A percentile compares a stretch with the other conserved stretches of the same genome.
These are phyloP conservation scores for Mola mola DNA, from an alignment of 2,113 vertebrate genomes.

Conservation along the genomic window DNA sequence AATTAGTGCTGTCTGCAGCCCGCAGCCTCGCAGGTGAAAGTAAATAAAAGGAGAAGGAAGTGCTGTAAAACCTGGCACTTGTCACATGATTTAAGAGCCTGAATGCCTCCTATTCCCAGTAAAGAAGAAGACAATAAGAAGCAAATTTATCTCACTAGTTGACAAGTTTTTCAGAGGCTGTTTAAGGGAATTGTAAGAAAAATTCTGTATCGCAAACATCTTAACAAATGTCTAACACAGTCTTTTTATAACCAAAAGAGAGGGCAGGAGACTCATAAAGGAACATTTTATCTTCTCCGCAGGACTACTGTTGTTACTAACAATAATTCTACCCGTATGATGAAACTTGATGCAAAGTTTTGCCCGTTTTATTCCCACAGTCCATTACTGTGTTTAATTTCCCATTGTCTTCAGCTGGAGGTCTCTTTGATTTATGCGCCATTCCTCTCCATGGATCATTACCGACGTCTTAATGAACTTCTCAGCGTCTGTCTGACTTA, in stretches of 20 bases:
- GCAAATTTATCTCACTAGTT: background rate
- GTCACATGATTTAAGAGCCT: too few relatives aligned
- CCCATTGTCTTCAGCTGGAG: slow-evolving; percentile 40
- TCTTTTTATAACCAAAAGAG: slow-evolving; percentile 20
- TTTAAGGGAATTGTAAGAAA: background rate
- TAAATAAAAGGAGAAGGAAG: too few relatives aligned
- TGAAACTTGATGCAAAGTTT: slow-evolving; percentile 56
- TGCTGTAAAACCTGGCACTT: background rate
- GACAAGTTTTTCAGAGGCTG: background rate
- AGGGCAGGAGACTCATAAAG: slow-evolving; percentile 10
- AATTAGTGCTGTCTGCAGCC: slow-evolving; percentile 36
- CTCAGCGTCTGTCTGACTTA: slow-evolving; percentile 19
- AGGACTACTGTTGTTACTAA: slow-evolving; percentile 31
- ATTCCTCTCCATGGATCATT: slow-evolving; percentile 64
- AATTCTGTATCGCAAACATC: background rate
- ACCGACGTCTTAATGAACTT: slow-evolving; percentile 52
- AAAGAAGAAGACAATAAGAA: background rate
- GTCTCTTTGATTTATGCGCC: slow-evolving; percentile 61
- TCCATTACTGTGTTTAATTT: slow-evolving; percentile 75
- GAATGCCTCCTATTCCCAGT: background rate
- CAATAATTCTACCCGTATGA: slow-evolving; percentile 31
- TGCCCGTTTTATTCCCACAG: slow-evolving; percentile 50
- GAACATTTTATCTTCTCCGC: slow-evolving; percentile 47
- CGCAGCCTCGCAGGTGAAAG: too few relatives aligned
- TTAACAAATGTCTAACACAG: slow-evolving; percentile 1